A percentile compares a stretch with the other conserved stretches of the same genome.
Evolutionary conservation across 2,113 vertebrate species (phyloP).

Genomic region (Smithornis capensis): DNA sequence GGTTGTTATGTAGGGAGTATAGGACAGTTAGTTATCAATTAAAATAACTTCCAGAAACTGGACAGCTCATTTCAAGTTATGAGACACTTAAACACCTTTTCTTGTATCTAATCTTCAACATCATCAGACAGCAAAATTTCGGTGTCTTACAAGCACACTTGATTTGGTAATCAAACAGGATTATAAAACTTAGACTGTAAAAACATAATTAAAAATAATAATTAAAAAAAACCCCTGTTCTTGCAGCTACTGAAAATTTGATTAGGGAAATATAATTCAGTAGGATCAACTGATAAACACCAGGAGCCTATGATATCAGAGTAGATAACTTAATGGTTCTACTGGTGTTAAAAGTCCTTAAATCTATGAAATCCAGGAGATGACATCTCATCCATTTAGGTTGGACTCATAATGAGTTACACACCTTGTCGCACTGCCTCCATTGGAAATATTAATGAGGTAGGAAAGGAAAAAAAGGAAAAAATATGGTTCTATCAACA

Average conservation of each 20-base stretch:
- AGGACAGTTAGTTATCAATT: not conserved
- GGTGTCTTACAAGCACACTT: not conserved
- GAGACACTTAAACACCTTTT: not conserved
- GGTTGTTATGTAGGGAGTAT: fast-evolving
- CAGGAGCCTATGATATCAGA: not conserved
- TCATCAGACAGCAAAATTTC: not conserved
- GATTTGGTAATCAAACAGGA: not conserved
- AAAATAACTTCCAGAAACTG: not conserved
- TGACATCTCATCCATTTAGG: not conserved
- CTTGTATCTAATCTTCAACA: not conserved
- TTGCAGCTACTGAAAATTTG: not conserved
- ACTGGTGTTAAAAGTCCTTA: not conserved
- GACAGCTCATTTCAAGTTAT: not conserved
- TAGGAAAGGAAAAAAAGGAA: not conserved
- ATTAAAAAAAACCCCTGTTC: not conserved
- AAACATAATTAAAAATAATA: not conserved
- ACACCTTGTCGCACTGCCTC: not conserved
- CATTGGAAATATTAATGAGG: not conserved
- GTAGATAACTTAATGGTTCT: not conserved
- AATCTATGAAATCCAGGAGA: not conserved
- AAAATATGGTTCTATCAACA: not conserved
- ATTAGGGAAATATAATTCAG: not conserved
- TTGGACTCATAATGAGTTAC: not conserved
- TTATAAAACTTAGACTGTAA: not conserved
- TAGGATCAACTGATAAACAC: not conserved